Evolutionary conservation across 2,888 invertebrate species (phyloP), one percentile per base, ranked within the genome.

Genomic region (Parnassius orleans): DNA sequence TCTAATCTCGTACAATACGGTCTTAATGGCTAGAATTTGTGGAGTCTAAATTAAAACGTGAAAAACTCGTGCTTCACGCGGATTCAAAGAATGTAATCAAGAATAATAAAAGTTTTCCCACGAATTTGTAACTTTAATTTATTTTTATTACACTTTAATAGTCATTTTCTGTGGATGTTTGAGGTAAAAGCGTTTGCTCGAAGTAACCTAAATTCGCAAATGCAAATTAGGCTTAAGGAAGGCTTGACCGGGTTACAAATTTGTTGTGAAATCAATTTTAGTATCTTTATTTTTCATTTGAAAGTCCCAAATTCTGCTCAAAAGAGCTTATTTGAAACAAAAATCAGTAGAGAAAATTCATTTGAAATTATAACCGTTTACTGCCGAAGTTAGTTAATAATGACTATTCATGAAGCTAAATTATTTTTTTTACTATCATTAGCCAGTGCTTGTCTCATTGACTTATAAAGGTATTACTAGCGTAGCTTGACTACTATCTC

Each of bases 51-150:
- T 61, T 56, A 46, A 33, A 50, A 24, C 60, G 14, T 5, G 44
- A 41, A 52, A 60, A 47, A 24, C 41, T 53, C 42, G n/a, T 7
- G 41, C 12, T 61, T n/a, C 47, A n/a, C n/a, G 54, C 54, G 60
- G 50, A 57, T 61, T 62, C 53, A 24, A 57, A 43, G 57, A 62
- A 57, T 42, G 62, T 62, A 62, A 62, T 62, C 57, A 62, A 57
- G 50, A 53, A 11, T 47, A 41, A 62, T 56, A 57, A 62, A 62
- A 62, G 14, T 62, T 62, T 56, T 15, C 53, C 24, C 10, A 33
- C 14, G 24, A 62, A 53, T 53, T 42, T 1, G 12, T 11, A 46
- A 5, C 41, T 9, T 52, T 61, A 51, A 52, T 57, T 50, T 24
- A 53, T 61, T 62, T 62, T 50, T 57, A 62, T 50, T 57, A 43